Evolutionary conservation across 1,140 invertebrate species (phyloP), one percentile per base, ranked within the genome.

Genomic region (Eubasilissa regina): DNA sequence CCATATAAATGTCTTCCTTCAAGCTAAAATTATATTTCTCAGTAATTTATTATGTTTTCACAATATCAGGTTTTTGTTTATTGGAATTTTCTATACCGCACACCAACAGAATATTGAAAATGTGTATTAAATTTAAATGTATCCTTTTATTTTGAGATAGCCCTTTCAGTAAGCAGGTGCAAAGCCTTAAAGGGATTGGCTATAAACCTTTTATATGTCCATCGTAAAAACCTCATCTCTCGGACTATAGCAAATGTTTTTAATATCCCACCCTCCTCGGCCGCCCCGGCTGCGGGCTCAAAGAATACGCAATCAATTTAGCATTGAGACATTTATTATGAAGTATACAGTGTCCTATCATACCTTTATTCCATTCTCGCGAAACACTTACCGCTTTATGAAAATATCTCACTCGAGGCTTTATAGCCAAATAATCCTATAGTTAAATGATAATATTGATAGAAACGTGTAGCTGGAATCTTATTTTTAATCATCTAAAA

Each of bases 201-300:
- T n/a, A n/a, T 68, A 68, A 68, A 68, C 64, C 64, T 68, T 68
- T 68, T 68, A 68, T 68, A 68, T 45, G n/a, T 35, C 11, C 64
- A 19, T 68, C 64, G 64, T 68, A 68, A 68, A 68, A 68, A 44
- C n/a, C 64, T 68, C 64, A 45, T 68, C 64, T 68, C 64, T 47
- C 19, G 64, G 64, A 68, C 64, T 68, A 45, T 68, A 68, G 64
- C 12, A 68, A 68, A 68, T 68, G 64, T 68, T 68, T 68, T 68
- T 68, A 68, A 68, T 68, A 68, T 68, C 44, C 15, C 35, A 45
- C n/a, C 64, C 64, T 43, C 6, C 10, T n/a, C n/a, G n/a, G n/a
- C n/a, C n/a, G n/a, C n/a, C 15, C 64, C 64, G 21, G 12, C 35
- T 4, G 60, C 60, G 19, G 21, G 19, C 13, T n/a, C 60, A 10